Percentiles rank a stretch among this genome's conserved stretches.
Evolutionary conservation across 2,797 vertebrate genomes (phyloP).

Genomic region (Typhlichthys subterraneus): DNA sequence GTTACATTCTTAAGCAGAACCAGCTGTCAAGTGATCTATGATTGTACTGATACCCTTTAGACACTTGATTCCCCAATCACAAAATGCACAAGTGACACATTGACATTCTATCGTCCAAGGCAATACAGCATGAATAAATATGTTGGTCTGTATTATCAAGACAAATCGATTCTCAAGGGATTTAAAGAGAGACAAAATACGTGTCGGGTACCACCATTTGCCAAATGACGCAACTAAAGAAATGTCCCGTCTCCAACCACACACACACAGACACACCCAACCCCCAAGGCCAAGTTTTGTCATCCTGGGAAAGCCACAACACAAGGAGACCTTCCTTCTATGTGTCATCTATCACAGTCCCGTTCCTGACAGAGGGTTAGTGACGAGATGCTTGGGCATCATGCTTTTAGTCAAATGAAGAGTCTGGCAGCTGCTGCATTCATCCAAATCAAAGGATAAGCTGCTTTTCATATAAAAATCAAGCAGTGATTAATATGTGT

Average conservation of each 20-base stretch:
- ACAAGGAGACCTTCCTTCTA: slow-evolving; percentile 65
- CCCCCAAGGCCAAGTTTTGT: slow-evolving; percentile 63
- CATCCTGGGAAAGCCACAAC: slow-evolving; percentile 66
- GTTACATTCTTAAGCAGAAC: slow-evolving; percentile 56
- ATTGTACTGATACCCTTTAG: slow-evolving; percentile 39
- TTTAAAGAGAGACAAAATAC: background rate
- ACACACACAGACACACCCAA: slow-evolving; percentile 9
- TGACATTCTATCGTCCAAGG: background rate
- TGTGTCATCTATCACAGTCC: slow-evolving; percentile 62
- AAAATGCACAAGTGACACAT: background rate
- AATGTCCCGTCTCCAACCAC: background rate
- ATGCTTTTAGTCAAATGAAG: slow-evolving; percentile 73
- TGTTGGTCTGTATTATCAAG: background rate
- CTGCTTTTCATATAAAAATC: slow-evolving; percentile 77
- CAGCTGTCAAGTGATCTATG: slow-evolving; percentile 35
- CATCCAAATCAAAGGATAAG: slow-evolving; percentile 77
- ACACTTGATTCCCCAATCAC: slow-evolving; percentile 28
- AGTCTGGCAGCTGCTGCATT: slow-evolving; percentile 70
- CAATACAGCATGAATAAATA: background rate
- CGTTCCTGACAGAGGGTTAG: slow-evolving; percentile 70
- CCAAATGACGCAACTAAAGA: background rate
- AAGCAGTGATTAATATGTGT: slow-evolving; percentile 76
- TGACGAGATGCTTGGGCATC: slow-evolving; percentile 63
- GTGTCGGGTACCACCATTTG: background rate
- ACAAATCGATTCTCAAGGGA: too few species aligned